Evolutionary conservation across 2,888 invertebrate genomes (phyloP), one percentile per base, ranked within the genome.

Genomic region (Nycteola revayana): DNA sequence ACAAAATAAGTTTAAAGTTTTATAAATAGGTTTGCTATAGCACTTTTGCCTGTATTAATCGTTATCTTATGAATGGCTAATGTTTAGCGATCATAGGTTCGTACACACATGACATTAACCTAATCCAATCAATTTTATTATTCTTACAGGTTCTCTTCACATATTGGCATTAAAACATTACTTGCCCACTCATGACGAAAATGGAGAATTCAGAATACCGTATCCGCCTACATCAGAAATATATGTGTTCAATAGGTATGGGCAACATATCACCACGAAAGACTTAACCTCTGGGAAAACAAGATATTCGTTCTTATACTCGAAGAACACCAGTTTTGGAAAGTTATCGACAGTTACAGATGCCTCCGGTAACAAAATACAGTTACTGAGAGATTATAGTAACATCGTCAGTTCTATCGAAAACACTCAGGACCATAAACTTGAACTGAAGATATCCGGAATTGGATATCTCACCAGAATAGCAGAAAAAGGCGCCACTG

Each of bases 291-390:
- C 98, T n/a, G 97, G 96, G 28, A 96, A 96, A 81, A 95, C 95
- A 3, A 92, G 97, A 72, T 98, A 98, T 79, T 96, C 97, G 28
- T 99, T 99, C 90, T 91, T 98, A 10, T 99, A 99, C 89, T 98
- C 97, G 28, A 98, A 98, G 69, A 98, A 97, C 72, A 97, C 97
- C 4, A 97, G 96, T 70, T 98, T 97, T 61, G 98, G 98, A 0
- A 96, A 96, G 68, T 86, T 99, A 32, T 96, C 96, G 0, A 96
- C 96, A 1, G 97, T 99, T 1, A 97, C 96, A 1, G 98, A 98
- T 79, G 95, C 96, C 38, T 96, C 97, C 2, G 97, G 97, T 49
- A 95, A 97, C 71, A 96, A 96, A 86, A 94, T 99, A 60, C 95
- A 96, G 67, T 94, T 98, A 71, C 85, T 96, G 31, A 90, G 98